Base-by-base conservation (phyloP, 2,113 vertebrate species). In the Thalassoma bifasciatum region DNA sequence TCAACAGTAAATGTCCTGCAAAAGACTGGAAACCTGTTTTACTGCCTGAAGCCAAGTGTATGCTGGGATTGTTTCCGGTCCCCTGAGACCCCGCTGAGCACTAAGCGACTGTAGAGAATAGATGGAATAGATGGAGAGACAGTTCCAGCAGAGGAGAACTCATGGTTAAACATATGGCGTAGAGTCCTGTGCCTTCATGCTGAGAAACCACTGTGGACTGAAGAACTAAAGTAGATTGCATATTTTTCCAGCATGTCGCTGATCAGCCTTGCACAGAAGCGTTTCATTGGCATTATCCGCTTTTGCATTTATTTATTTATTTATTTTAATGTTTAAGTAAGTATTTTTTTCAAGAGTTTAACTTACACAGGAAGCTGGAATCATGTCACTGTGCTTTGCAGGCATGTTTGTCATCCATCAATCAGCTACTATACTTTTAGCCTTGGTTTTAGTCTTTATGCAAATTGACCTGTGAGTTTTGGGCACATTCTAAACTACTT, bases 21-120 rank as follows among this genome's bases (percentile, higher is more conserved):
- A 40, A 61, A 42, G n/a, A 21, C 46, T 49, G 44, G n/a, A 30
- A 75, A 53, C 30, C 52, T 66, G 52, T 60, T 49, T 21, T 12
- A 23, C 30, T 57, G 47, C 56, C 59, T 54, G 2, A 51, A 22
- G 44, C 50, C 34, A 72, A 78, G 79, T 77, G 37, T 49, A 47
- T 51, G 26, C 59, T 47, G 49, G 38, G 47, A 54, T 10, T 11
- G 7, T 54, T 23, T 67, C 38, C 24, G n/a, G 26, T 59, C 56
- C 65, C 57, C 60, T 1, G 59, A 53, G 52, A 54, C 30, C 47
- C n/a, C 24, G 65, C 46, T 42, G 64, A 67, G 66, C 61, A 68
- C 56, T 50, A 40, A 57, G 21, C 3, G 2, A 6, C 19, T 23
- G 14, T 37, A 14, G 24, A 56, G 37, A 30, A 53, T 30, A 21